These are phyloP conservation scores for Notechis scutatus DNA, from an alignment of 2,113 vertebrate genomes.

Conservation along the genomic window DNA sequence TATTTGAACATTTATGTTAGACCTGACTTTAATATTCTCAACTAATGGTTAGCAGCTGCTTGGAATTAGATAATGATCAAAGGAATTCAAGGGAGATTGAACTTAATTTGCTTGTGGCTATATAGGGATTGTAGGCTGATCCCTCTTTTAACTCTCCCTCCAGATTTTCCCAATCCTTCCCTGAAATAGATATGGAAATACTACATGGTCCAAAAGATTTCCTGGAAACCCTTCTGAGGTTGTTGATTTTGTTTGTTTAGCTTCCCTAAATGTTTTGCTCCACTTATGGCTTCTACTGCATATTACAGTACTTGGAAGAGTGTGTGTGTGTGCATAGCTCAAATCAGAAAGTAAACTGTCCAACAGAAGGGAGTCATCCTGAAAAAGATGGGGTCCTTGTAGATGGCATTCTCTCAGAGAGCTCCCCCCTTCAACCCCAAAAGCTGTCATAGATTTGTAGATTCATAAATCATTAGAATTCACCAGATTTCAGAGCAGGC, in stretches of 20 bases:
- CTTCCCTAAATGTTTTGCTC: background rate
- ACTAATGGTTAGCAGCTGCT: background rate
- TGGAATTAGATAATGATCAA: background rate
- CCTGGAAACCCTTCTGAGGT: background rate
- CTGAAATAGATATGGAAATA: background rate
- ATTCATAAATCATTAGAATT: background rate
- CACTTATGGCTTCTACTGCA: background rate
- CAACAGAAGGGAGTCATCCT: background rate
- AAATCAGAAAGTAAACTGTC: background rate
- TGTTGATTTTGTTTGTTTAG: background rate
- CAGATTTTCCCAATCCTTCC: no score
- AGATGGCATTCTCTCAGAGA: background rate
- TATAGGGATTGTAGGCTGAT: no score
- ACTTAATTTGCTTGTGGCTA: no score
- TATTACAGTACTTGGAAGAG: background rate
- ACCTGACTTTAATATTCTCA: background rate
- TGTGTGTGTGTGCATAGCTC: no score
- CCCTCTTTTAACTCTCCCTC: no score
- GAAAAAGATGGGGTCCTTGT: background rate
- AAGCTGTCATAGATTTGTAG: background rate
- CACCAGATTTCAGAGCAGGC: background rate
- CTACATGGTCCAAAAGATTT: background rate
- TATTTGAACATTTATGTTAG: background rate
- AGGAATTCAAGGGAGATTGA: background rate
- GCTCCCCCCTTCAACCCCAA: background rate